phyloP scores from a whole-genome alignment of 1,140 invertebrate genomes.

The Dinothrombium tinctorium region DNA sequence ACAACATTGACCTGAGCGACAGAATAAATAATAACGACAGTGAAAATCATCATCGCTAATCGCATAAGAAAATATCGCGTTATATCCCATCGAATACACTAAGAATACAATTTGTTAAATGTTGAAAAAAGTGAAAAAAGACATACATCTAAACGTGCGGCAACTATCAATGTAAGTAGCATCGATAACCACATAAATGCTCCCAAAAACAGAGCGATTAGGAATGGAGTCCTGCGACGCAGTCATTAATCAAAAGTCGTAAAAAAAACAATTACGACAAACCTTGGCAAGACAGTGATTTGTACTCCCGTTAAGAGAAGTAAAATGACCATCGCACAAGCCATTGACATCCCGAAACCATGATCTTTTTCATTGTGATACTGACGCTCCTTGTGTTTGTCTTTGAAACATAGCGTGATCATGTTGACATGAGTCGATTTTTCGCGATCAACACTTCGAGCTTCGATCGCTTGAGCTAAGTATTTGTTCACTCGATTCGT shows the following conservation, averaged over 20 bases:
- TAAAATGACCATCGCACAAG: conserved; percentile 34
- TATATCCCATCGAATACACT: conserved; percentile 52
- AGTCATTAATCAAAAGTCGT: background rate
- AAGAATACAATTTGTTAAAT: conserved; percentile 12
- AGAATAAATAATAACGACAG: conserved; percentile 54
- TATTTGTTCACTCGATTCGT: conserved; percentile 73
- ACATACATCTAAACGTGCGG: conserved; percentile 38
- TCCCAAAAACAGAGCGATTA: conserved; percentile 54
- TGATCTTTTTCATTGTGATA: conserved; percentile 43
- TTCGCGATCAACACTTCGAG: conserved; percentile 62
- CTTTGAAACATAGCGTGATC: conserved; percentile 55
- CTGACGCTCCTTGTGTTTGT: conserved; percentile 48
- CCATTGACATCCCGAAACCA: conserved; percentile 41
- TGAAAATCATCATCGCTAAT: conserved; percentile 58
- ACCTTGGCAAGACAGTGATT: conserved; percentile 20
- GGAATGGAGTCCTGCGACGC: conserved; percentile 43
- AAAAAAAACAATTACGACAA: background rate
- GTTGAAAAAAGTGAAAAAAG: conserved; percentile 5
- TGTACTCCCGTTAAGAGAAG: conserved; percentile 23
- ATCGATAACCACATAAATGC: conserved; percentile 66
- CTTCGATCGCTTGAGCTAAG: conserved; percentile 64
- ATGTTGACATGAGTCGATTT: conserved; percentile 65
- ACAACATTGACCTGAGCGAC: conserved; percentile 75
- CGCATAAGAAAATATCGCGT: conserved; percentile 50
- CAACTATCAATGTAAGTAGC: conserved; percentile 55